A percentile compares a stretch with the other conserved stretches of the same genome.
These are phyloP conservation scores for Sycophila texana DNA, from an alignment of 2,888 invertebrate genomes.

Conservation along the genomic window DNA sequence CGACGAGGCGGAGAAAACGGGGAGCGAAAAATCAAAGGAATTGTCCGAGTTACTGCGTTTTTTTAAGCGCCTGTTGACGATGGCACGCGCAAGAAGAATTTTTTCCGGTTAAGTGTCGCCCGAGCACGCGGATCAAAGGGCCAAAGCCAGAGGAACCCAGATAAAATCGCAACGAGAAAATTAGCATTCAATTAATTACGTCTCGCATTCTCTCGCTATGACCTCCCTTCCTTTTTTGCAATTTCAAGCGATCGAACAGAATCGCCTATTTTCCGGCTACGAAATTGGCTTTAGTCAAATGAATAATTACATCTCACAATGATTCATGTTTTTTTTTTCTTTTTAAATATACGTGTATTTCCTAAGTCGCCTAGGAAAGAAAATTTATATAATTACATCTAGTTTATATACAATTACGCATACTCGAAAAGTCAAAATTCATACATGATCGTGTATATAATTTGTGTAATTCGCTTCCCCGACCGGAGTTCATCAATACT, in stretches of 20 bases:
- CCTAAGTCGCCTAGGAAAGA: conserved; percentile 33
- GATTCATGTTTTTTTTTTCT: not conserved
- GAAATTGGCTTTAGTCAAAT: conserved; percentile 32
- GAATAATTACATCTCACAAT: conserved; percentile 27
- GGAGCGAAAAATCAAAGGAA: conserved; percentile 49
- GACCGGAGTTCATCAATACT: conserved; percentile 26
- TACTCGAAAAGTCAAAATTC: conserved; percentile 32
- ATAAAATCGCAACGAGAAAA: conserved; percentile 55
- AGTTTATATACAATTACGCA: conserved; percentile 40
- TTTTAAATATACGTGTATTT: conserved; percentile 1
- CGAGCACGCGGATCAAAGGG: conserved; percentile 16
- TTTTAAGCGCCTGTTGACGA: conserved; percentile 45
- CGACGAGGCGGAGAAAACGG: conserved; percentile 50
- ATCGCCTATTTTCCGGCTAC: conserved; percentile 19
- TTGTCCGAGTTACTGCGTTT: conserved; percentile 39
- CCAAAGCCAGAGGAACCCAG: conserved; percentile 41
- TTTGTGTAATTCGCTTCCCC: conserved; percentile 34
- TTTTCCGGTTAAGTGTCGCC: conserved; percentile 25
- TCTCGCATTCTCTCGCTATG: not conserved
- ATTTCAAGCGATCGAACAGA: not conserved
- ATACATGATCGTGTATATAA: conserved; percentile 24
- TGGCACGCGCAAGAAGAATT: conserved; percentile 55
- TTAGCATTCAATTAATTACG: conserved; percentile 16
- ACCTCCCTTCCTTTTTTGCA: too few relatives aligned
- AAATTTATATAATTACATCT: conserved; percentile 42